Percentiles rank a stretch among this genome's conserved stretches.
phyloP scores from a whole-genome alignment of 2,113 vertebrate species.

The Actinemys pallida region DNA sequence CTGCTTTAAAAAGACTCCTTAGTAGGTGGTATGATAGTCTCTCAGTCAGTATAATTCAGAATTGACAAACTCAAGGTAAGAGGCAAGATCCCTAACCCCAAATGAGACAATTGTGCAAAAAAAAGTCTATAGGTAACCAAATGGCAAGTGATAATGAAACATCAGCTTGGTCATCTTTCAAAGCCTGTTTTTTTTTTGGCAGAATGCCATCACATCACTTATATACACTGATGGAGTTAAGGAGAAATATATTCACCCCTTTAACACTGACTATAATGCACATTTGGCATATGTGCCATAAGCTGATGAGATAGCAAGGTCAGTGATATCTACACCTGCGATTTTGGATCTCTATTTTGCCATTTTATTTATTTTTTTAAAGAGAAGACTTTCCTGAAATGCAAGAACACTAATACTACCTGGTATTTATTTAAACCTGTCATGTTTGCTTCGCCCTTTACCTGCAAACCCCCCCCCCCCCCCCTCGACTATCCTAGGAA shows the following conservation, averaged over 20 bases:
- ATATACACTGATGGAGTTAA: not conserved
- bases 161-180: not conserved
- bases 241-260: not conserved
- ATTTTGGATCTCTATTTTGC: not conserved
- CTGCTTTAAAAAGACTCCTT: not conserved
- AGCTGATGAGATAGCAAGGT: not conserved
- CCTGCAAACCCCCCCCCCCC: not conserved
- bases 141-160: not conserved
- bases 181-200: not conserved
- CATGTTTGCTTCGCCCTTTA: not conserved
- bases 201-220: not conserved
- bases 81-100: not conserved
- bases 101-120: not conserved
- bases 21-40: not conserved
- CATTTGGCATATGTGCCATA: not conserved
- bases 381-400: not conserved
- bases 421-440: not conserved
- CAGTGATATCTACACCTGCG: not conserved
- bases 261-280: not conserved
- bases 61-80: not conserved
- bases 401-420: not conserved
- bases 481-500: not conserved
- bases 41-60: not conserved
- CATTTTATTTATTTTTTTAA: not conserved
- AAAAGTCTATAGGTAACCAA: not conserved